A percentile compares a stretch with the other conserved stretches of the same genome.
Evolutionary conservation across 2,888 invertebrate genomes (phyloP).

Genomic region (Arge pagana): DNA sequence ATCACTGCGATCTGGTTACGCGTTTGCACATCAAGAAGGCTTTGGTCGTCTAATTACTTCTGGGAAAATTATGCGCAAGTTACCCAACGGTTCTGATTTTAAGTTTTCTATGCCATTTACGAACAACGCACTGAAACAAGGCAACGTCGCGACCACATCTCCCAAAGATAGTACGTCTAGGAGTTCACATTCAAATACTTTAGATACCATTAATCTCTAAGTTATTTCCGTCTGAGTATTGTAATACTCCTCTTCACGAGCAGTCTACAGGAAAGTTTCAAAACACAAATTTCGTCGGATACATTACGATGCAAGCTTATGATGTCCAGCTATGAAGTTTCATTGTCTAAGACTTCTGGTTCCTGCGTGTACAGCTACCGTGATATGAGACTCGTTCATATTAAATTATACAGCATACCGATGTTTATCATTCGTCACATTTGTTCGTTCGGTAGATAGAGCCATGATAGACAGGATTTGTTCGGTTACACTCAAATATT

Average conservation of each 20-base stretch:
- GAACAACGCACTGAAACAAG: constrained; percentile 54
- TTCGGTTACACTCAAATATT: too few relatives aligned
- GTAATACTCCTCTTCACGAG: constrained; percentile 9
- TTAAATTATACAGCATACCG: too few relatives aligned
- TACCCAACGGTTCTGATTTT: constrained; percentile 76
- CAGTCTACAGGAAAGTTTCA: too few relatives aligned
- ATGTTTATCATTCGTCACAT: too few relatives aligned
- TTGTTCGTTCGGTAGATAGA: too few relatives aligned
- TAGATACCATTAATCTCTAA: constrained; percentile 54
- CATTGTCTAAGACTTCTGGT: too few relatives aligned
- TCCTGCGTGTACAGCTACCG: too few relatives aligned
- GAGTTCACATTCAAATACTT: constrained; percentile 50
- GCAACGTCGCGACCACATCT: constrained; percentile 50
- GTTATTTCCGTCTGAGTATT: constrained; percentile 15
- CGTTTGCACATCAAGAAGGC: constrained; percentile 98
- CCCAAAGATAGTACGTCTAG: constrained; percentile 51
- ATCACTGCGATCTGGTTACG: constrained; percentile 94
- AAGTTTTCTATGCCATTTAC: constrained; percentile 69
- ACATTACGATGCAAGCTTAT: too few relatives aligned
- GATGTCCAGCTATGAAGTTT: too few relatives aligned
- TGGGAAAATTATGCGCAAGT: constrained; percentile 91
- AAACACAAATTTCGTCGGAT: too few relatives aligned
- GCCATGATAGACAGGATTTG: too few relatives aligned
- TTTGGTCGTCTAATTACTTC: constrained; percentile 97
- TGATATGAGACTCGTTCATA: too few relatives aligned